Conservation (phyloP, 2,888 invertebrate genomes). For the Steinernema hermaphroditum region DNA sequence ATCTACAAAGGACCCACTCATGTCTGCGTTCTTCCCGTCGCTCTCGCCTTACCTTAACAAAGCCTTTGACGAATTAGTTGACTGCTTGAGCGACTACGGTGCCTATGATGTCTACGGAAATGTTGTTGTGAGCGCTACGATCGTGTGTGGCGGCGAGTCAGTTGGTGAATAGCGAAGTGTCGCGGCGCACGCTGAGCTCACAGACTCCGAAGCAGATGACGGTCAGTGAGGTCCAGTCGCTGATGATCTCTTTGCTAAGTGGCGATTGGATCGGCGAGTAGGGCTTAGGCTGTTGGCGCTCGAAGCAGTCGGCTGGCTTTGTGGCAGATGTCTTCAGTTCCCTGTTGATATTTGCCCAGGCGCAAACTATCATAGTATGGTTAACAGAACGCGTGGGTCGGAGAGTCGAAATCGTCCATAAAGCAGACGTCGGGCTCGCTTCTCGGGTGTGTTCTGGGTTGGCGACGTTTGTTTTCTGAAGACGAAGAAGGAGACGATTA, state of each 20-base stretch:
- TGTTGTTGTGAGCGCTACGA: neutral
- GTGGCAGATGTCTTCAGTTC: slow-evolving; percentile 26
- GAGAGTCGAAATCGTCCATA: slow-evolving; percentile 5
- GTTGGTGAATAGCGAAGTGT: slow-evolving; percentile 46
- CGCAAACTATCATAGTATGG: slow-evolving; percentile 29
- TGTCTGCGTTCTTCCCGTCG: neutral
- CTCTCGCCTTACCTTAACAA: slow-evolving; percentile 11
- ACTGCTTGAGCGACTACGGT: slow-evolving; percentile 11
- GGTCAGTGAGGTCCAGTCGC: slow-evolving; percentile 58
- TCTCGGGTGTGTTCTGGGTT: neutral
- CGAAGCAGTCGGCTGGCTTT: slow-evolving; percentile 8
- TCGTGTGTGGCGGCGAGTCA: slow-evolving; percentile 34
- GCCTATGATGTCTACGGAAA: neutral
- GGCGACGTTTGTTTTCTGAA: neutral
- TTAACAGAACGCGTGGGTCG: slow-evolving; percentile 5
- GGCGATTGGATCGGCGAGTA: neutral
- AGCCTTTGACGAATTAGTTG: slow-evolving; percentile 24
- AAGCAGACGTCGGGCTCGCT: neutral
- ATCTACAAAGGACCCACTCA: slow-evolving; percentile 37
- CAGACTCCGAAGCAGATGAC: slow-evolving; percentile 64
- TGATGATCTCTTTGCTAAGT: slow-evolving; percentile 37
- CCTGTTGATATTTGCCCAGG: slow-evolving; percentile 12
- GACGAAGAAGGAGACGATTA: neutral
- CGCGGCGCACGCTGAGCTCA: slow-evolving; percentile 58
- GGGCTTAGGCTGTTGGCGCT: neutral